These are phyloP conservation scores for Daktulosphaira vitifoliae DNA, from an alignment of 1,140 invertebrate species.

Conservation along the genomic window DNA sequence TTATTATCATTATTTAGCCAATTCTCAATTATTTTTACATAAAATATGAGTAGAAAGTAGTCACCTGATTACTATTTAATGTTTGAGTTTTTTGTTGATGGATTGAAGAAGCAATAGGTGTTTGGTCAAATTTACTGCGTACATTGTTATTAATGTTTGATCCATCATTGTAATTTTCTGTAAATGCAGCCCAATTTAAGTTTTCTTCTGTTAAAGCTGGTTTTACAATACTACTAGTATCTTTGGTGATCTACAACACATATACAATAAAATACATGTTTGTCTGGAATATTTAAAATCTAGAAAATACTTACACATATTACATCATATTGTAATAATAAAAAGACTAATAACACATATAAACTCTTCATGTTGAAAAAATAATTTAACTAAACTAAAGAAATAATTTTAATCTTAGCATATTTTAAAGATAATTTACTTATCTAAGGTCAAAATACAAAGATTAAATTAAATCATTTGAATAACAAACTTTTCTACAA, in stretches of 20 bases:
- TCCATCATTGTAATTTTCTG: conserved; percentile 3
- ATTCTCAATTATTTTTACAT: too few relatives aligned
- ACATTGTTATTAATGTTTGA: background rate
- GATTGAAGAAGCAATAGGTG: conserved; percentile 12
- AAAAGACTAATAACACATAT: background rate
- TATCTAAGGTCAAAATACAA: conserved; percentile 9
- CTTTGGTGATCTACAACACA: background rate
- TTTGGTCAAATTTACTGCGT: background rate
- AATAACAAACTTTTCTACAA: conserved; percentile 12
- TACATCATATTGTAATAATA: conserved; percentile 12
- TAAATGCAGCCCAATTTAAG: conserved; percentile 19
- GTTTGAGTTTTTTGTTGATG: background rate
- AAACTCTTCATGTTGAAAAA: conserved; percentile 12
- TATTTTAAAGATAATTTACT: conserved; percentile 2
- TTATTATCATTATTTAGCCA: too few relatives aligned
- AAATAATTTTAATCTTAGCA: background rate
- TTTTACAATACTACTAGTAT: background rate
- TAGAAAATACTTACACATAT: conserved; percentile 16
- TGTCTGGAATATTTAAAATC: background rate
- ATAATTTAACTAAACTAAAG: background rate
- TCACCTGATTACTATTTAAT: background rate
- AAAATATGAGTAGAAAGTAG: too few relatives aligned
- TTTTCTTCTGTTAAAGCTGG: conserved; percentile 5
- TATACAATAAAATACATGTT: background rate
- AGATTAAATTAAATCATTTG: conserved; percentile 1